Evolutionary conservation across 2,113 vertebrate genomes (phyloP).

Genomic region (Pavo muticus): DNA sequence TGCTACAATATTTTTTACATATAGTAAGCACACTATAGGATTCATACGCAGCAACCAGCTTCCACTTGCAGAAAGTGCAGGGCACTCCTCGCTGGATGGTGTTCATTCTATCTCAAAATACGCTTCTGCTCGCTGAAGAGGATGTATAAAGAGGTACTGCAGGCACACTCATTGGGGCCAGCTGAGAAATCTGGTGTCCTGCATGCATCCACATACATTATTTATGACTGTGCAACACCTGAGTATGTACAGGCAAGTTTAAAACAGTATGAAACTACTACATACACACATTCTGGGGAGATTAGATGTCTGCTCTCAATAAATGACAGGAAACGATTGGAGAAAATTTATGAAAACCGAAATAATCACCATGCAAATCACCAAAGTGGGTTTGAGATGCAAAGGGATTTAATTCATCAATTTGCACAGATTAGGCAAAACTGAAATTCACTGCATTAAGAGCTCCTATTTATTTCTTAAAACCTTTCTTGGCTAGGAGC

Average conservation of each 20-base stretch:
- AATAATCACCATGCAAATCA: conserved; percentile 69
- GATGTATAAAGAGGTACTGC: background rate
- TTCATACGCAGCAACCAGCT: background rate
- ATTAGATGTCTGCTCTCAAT: background rate
- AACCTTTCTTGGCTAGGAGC: conserved; percentile 71
- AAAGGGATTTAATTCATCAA: conserved; percentile 75
- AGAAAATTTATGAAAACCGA: conserved; percentile 60
- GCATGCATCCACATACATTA: background rate
- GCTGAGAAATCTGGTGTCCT: background rate
- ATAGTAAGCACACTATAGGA: background rate
- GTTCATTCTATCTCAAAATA: background rate
- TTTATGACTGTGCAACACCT: background rate
- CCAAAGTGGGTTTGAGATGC: conserved; percentile 71
- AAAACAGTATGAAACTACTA: background rate
- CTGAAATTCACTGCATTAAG: conserved; percentile 73
- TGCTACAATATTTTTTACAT: background rate
- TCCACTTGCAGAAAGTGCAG: background rate
- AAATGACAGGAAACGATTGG: conserved; percentile 56
- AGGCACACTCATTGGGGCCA: background rate
- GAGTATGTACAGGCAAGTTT: background rate
- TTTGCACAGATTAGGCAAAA: conserved; percentile 75
- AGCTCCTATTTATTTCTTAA: conserved; percentile 75
- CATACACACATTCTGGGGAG: background rate
- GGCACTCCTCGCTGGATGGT: background rate
- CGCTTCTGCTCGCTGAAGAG: background rate